Percentiles rank a stretch among this genome's conserved stretches.
phyloP scores from a whole-genome alignment of 2,888 invertebrate species.

The Callyntrura guangdongensis region DNA sequence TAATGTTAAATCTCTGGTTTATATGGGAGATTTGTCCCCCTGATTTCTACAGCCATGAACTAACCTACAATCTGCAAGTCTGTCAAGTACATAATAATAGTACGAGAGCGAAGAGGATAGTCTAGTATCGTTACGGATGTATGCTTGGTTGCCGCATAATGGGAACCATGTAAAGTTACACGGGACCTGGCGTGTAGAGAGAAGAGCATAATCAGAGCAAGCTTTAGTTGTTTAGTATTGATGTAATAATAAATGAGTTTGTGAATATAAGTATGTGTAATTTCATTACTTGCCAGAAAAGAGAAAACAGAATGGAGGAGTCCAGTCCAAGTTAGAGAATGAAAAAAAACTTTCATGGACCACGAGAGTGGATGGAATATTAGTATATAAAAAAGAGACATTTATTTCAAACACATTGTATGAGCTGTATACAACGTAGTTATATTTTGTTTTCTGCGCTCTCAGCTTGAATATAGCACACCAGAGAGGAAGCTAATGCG shows the following conservation, averaged over 20 bases:
- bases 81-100: slow-evolving; percentile 13
- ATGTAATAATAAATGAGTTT: slow-evolving; percentile 32
- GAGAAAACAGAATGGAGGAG: not conserved
- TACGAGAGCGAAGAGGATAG: no score
- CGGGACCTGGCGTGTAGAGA: not conserved
- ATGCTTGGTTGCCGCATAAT: slow-evolving; percentile 56
- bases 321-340: slow-evolving; percentile 22
- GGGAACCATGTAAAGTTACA: slow-evolving; percentile 15
- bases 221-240: not conserved
- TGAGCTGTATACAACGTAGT: slow-evolving; percentile 18
- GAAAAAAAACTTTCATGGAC: slow-evolving; percentile 15
- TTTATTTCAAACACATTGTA: no score
- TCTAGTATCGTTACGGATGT: slow-evolving; percentile 20
- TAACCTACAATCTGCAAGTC: not conserved
- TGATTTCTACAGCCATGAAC: no score
- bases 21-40: no score
- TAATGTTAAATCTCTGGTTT: no score
- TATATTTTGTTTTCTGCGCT: slow-evolving; percentile 17
- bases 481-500: no score
- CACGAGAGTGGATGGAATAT: slow-evolving; percentile 2
- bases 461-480: no score
- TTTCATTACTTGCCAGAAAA: not conserved
- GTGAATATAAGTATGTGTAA: no score
- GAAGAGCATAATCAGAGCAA: not conserved
- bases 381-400: not conserved